Percentiles rank a stretch among this genome's conserved stretches.
These are phyloP conservation scores for Paradoxurus hermaphroditus DNA, from an alignment of 2,113 vertebrate genomes.

Conservation along the genomic window DNA sequence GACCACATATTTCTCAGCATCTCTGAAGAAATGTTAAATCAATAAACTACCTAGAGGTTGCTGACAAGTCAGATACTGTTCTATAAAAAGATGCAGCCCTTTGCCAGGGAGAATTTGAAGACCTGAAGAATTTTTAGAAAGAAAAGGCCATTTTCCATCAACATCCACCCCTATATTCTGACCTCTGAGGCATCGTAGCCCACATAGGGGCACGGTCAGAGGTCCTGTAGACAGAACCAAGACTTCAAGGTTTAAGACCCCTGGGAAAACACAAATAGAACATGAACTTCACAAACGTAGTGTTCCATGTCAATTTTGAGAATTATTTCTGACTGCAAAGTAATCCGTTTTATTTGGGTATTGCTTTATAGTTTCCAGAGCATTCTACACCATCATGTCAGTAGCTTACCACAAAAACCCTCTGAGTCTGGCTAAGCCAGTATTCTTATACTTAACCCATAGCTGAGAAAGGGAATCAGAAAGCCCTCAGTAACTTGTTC, in stretches of 20 bases:
- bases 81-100: slow-evolving; percentile 74
- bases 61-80: slow-evolving; percentile 69
- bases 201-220: not conserved
- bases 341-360: not conserved
- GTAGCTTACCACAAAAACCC: not conserved
- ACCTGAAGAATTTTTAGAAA: slow-evolving; percentile 75
- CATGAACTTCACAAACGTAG: not conserved
- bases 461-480: not conserved
- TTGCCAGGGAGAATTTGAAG: slow-evolving; percentile 69
- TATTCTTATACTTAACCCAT: not conserved
- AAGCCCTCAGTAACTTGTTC: not conserved
- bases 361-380: not conserved
- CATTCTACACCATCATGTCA: not conserved
- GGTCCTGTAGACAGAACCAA: not conserved
- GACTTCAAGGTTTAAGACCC: not conserved
- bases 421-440: not conserved
- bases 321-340: not conserved
- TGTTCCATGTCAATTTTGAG: not conserved
- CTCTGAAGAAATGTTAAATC: slow-evolving; percentile 82
- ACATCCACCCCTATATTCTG: not conserved
- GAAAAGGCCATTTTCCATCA: slow-evolving; percentile 67
- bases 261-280: not conserved
- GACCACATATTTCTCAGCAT: slow-evolving; percentile 72
- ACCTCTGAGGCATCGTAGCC: not conserved
- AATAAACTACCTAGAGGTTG: slow-evolving; percentile 81